Percentiles rank a stretch among this genome's conserved stretches.
Evolutionary conservation across 64 coral and sea anemone genomes (phyloP).

Genomic region (Pachyseris speciosa): DNA sequence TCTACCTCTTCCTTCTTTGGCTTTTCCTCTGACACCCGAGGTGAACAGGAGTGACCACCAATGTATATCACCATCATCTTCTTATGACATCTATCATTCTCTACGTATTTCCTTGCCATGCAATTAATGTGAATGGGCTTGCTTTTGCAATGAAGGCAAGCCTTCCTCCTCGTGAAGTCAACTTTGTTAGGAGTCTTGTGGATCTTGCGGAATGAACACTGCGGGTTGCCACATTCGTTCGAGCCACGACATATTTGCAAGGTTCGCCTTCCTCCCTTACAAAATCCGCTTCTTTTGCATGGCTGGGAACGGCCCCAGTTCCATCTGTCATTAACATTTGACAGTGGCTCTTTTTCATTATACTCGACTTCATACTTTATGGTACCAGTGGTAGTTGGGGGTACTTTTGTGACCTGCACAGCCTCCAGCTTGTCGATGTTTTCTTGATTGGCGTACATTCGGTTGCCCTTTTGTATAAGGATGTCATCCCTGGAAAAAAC

Average conservation of each 20-base stretch:
- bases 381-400: not conserved
- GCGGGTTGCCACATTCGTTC: not conserved
- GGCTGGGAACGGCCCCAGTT: slow-evolving; percentile 34
- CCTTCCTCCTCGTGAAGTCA: not conserved
- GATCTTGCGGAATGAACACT: slow-evolving; percentile 20
- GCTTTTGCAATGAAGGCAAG: not conserved
- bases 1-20: not conserved
- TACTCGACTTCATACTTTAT: slow-evolving; percentile 18
- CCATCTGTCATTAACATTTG: not conserved
- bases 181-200: not conserved
- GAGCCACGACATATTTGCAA: slow-evolving; percentile 12
- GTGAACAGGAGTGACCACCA: not conserved
- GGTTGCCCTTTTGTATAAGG: not conserved
- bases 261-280: slow-evolving; percentile 14
- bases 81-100: slow-evolving; percentile 34
- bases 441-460: slow-evolving; percentile 13
- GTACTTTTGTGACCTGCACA: not conserved
- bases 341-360: slow-evolving; percentile 9
- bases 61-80: slow-evolving; percentile 34
- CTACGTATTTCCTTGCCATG: slow-evolving; percentile 8
- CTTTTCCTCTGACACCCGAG: not conserved
- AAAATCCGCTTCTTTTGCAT: slow-evolving; percentile 19
- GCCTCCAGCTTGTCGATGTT: not conserved
- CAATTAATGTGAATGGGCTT: not conserved
- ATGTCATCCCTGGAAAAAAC: not conserved